Evolutionary conservation across 2,888 invertebrate species (phyloP).

Genomic region (Portevinia maculata): DNA sequence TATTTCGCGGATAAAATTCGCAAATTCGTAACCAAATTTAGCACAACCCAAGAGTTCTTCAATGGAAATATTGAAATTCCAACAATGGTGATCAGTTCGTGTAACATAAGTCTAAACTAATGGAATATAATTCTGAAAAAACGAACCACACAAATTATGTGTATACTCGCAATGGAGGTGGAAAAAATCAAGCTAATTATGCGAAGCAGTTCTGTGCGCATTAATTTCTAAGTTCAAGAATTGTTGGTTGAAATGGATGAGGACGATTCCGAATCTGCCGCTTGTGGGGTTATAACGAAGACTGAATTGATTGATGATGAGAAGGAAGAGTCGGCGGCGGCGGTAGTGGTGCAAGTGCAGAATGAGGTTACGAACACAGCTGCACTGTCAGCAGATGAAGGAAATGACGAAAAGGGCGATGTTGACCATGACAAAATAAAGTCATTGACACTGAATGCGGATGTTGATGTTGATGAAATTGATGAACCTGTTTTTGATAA

Average conservation of each 20-base stretch:
- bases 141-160: slow-evolving; percentile 53
- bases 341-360: background rate
- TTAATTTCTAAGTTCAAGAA: slow-evolving; percentile 50
- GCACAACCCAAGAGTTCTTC: slow-evolving; percentile 10
- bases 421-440: slow-evolving; percentile 69
- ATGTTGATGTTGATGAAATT: slow-evolving; percentile 63
- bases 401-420: slow-evolving; percentile 43
- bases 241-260: slow-evolving; percentile 58
- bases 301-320: slow-evolving; percentile 39
- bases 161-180: slow-evolving; percentile 59
- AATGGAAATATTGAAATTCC: slow-evolving; percentile 50
- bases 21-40: slow-evolving; percentile 35
- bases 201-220: slow-evolving; percentile 38
- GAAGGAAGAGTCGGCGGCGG: slow-evolving; percentile 4
- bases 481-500: slow-evolving; percentile 69
- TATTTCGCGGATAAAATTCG: slow-evolving; percentile 40
- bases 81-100: slow-evolving; percentile 33
- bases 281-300: slow-evolving; percentile 31
- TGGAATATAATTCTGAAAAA: slow-evolving; percentile 57
- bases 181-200: slow-evolving; percentile 65
- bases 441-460: slow-evolving; percentile 75
- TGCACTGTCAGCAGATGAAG: slow-evolving; percentile 37
- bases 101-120: slow-evolving; percentile 19
- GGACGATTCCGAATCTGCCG: slow-evolving; percentile 50
- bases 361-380: slow-evolving; percentile 7